A percentile compares a stretch with the other conserved stretches of the same genome.
Evolutionary conservation across 1,140 invertebrate species (phyloP).

Genomic region (Vollenhovia emeryi): DNA sequence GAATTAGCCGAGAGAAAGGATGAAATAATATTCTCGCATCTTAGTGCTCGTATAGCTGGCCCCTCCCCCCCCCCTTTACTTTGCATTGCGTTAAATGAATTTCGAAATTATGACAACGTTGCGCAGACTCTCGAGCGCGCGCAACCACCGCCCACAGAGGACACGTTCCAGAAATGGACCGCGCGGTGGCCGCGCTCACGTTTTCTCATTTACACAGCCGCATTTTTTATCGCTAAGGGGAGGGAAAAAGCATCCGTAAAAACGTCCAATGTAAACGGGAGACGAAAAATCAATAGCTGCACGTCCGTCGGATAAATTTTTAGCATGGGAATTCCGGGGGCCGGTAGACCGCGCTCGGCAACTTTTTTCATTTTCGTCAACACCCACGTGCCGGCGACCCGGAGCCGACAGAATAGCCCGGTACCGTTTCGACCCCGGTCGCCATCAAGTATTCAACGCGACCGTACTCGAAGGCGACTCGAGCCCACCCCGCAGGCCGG

Average conservation of each 20-base stretch:
- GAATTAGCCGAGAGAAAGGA: no score
- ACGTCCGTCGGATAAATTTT: conserved; percentile 15
- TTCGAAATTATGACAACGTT: no score
- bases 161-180: background rate
- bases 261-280: background rate
- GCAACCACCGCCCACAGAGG: background rate
- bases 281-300: conserved; percentile 47
- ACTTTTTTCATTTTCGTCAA: conserved; percentile 50
- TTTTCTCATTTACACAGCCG: conserved; percentile 29
- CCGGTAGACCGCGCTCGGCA: background rate
- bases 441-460: conserved; percentile 46
- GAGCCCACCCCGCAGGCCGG: background rate
- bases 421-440: background rate
- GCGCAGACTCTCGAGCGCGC: no score
- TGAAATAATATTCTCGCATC: no score
- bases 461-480: conserved; percentile 1
- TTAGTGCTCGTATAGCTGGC: no score
- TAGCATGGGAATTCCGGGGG: conserved; percentile 12
- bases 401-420: background rate
- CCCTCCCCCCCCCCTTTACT: no score
- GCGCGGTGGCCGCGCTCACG: background rate
- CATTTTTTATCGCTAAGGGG: conserved; percentile 11
- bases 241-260: background rate
- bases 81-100: no score
- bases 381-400: background rate